A percentile compares a stretch with the other conserved stretches of the same genome.
These are phyloP conservation scores for Chrysaora quinquecirrha DNA, from an alignment of 30 jellyfish, hydroid and myxozoan genomes.

Conservation along the genomic window DNA sequence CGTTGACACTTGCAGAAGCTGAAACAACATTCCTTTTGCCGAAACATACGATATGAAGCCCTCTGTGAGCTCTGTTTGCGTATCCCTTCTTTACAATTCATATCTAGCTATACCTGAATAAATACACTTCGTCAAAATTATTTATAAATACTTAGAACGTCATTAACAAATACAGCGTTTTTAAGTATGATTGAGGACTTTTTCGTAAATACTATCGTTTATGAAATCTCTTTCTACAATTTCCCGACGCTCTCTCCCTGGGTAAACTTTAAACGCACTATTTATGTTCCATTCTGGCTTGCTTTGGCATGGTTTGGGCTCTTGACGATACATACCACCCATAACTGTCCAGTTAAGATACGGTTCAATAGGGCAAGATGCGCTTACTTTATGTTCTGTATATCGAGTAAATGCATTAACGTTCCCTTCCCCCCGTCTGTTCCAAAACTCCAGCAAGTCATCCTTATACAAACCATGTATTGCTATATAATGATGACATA, in stretches of 20 bases:
- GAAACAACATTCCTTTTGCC: no score
- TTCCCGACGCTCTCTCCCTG: constrained; percentile 30
- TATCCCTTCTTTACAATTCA: no score
- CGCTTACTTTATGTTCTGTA: not conserved
- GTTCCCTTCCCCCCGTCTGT: constrained; percentile 61
- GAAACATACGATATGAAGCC: no score
- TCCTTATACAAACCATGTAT: constrained; percentile 70
- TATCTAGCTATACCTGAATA: no score
- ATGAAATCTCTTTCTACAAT: no score
- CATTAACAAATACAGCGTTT: no score
- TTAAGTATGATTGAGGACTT: no score
- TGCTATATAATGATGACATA: constrained; percentile 67
- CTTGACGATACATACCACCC: constrained; percentile 46
- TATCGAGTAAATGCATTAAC: not conserved
- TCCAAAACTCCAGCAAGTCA: constrained; percentile 66
- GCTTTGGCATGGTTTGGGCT: constrained; percentile 38
- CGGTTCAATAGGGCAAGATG: constrained; percentile 37
- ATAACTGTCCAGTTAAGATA: not conserved
- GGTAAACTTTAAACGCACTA: constrained; percentile 1
- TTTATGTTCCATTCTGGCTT: constrained; percentile 16
- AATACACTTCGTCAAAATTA: no score
- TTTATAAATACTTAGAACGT: no score
- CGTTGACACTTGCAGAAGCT: no score
- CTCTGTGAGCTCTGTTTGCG: no score
- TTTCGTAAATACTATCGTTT: no score